Percentiles rank a stretch among this genome's conserved stretches.
Evolutionary conservation across 2,797 vertebrate genomes (phyloP).

Genomic region (Carduelis carduelis): DNA sequence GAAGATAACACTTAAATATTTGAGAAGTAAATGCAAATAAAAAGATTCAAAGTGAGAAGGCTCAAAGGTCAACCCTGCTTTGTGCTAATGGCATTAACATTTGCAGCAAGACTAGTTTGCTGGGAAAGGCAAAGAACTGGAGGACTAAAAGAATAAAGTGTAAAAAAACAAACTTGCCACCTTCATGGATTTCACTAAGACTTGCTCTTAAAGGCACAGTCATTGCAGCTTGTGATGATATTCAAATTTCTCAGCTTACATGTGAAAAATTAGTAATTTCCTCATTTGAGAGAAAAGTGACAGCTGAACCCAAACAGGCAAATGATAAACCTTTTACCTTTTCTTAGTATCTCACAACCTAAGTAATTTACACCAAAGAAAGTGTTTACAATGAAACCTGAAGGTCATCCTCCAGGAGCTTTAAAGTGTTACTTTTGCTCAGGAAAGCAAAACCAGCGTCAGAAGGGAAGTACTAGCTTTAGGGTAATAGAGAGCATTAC

Average conservation of each 20-base stretch:
- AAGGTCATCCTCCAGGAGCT: neutral
- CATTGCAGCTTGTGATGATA: neutral
- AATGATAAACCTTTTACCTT: neutral
- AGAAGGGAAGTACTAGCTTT: neutral
- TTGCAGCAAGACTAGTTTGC: neutral
- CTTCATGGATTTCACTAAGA: neutral
- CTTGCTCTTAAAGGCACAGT: neutral
- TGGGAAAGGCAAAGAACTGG: neutral
- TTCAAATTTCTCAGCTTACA: neutral
- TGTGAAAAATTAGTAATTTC: neutral
- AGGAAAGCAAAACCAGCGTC: neutral
- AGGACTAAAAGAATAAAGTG: neutral
- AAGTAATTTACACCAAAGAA: neutral
- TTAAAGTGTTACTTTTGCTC: neutral
- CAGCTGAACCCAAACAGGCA: neutral
- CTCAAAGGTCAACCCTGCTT: neutral
- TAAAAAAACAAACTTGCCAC: neutral
- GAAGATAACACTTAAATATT: neutral
- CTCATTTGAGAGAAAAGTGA: neutral
- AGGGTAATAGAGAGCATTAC: neutral
- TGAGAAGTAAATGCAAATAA: neutral
- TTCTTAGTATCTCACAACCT: neutral
- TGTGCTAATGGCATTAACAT: neutral
- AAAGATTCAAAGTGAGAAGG: neutral
- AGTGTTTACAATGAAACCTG: neutral